Evolutionary conservation across 1,140 invertebrate genomes (phyloP).

Genomic region (Nixonia krombeini): DNA sequence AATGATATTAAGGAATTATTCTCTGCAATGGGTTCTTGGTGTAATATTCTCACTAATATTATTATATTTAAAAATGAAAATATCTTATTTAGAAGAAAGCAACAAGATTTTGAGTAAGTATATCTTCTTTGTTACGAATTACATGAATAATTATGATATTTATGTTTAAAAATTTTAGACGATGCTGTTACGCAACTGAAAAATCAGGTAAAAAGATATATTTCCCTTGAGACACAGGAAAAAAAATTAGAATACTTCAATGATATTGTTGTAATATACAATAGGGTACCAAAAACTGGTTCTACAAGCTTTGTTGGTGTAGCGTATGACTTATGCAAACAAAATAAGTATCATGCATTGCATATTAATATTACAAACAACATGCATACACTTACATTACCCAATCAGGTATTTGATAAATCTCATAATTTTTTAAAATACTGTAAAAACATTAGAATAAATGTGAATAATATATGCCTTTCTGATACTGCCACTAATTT

Average conservation of each 20-base stretch:
- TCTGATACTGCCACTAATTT: no score
- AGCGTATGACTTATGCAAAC: constrained; percentile 95
- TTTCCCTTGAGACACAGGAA: constrained; percentile 8
- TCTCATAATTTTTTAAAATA: no score
- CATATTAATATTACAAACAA: constrained; percentile 98
- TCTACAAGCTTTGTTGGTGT: constrained; percentile 98
- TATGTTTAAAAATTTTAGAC: constrained; percentile 51
- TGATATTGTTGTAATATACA: constrained; percentile 90
- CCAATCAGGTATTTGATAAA: constrained; percentile 90
- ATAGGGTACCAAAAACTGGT: constrained; percentile 98
- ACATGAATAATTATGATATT: constrained; percentile 12
- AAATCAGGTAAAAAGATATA: constrained; percentile 46
- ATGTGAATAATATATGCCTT: no score
- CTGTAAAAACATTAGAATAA: not conserved
- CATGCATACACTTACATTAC: constrained; percentile 91
- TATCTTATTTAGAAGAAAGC: constrained; percentile 56
- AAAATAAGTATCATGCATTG: constrained; percentile 93
- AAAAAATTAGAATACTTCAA: constrained; percentile 58
- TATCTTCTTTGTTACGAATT: constrained; percentile 16
- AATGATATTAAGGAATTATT: constrained; percentile 64
- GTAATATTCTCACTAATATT: constrained; percentile 53
- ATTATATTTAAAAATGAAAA: constrained; percentile 58
- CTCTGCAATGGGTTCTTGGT: constrained; percentile 60
- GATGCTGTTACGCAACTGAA: constrained; percentile 53
- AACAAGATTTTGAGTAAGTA: constrained; percentile 58